These are phyloP conservation scores for Leptopilina drosophilae DNA, from an alignment of 2,888 invertebrate species.

Conservation along the genomic window DNA sequence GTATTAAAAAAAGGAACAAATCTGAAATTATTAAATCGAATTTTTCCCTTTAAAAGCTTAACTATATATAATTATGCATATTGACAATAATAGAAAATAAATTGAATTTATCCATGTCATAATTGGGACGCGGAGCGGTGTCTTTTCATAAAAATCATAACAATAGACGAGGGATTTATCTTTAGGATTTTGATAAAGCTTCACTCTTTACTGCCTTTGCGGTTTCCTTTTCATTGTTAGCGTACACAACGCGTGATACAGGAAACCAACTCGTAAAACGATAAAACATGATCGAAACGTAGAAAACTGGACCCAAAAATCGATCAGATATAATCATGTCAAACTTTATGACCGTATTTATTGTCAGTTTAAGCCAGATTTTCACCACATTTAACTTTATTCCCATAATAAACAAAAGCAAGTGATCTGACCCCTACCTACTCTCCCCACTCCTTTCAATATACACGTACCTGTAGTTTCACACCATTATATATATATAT, in stretches of 20 bases:
- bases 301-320: constrained; percentile 36
- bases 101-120: neutral
- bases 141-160: constrained; percentile 5
- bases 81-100: neutral
- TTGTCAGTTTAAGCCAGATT: constrained; percentile 57
- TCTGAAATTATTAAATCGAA: no score
- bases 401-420: constrained; percentile 52
- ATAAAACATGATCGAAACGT: constrained; percentile 53
- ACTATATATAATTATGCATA: no score
- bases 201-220: constrained; percentile 47
- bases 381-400: constrained; percentile 63
- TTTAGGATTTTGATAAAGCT: constrained; percentile 13
- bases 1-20: no score
- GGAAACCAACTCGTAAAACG: constrained; percentile 54
- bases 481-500: neutral
- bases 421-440: constrained; percentile 37
- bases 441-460: no score
- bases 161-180: constrained; percentile 23
- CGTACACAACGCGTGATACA: constrained; percentile 30
- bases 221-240: constrained; percentile 48
- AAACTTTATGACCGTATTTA: constrained; percentile 59
- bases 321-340: constrained; percentile 59
- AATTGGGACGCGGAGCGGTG: neutral
- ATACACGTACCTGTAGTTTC: constrained; percentile 34
- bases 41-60: neutral